These are phyloP conservation scores for Lerema accius DNA, from an alignment of 1,140 invertebrate genomes.

Conservation along the genomic window DNA sequence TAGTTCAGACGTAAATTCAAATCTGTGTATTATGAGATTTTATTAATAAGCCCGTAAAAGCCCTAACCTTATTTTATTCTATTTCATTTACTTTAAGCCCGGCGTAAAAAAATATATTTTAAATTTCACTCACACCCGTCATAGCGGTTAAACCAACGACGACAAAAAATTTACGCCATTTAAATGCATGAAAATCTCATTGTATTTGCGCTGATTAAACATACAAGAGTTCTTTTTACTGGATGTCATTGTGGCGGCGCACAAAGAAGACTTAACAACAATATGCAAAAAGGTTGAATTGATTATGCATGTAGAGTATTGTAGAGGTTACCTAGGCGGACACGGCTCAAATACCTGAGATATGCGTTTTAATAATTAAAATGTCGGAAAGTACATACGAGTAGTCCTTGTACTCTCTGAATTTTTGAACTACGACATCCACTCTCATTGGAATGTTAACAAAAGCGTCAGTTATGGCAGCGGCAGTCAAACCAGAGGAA, in stretches of 20 bases:
- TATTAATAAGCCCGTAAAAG: too few species aligned
- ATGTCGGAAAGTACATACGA: slow-evolving; percentile 16
- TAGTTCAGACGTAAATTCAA: too few species aligned
- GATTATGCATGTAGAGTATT: slow-evolving; percentile 35
- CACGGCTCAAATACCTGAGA: slow-evolving; percentile 27
- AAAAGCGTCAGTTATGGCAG: background rate
- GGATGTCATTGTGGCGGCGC: slow-evolving; percentile 16
- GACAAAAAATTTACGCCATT: slow-evolving; percentile 10
- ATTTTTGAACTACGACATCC: slow-evolving; percentile 23
- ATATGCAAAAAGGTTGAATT: slow-evolving; percentile 33
- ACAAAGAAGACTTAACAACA: slow-evolving; percentile 22
- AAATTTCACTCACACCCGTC: too few species aligned
- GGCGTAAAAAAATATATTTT: too few species aligned
- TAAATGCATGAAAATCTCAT: slow-evolving; percentile 24
- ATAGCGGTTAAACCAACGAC: too few species aligned
- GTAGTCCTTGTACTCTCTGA: slow-evolving; percentile 2
- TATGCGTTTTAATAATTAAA: slow-evolving; percentile 34
- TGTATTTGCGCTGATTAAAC: slow-evolving; percentile 11
- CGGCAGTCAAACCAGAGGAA: slow-evolving; percentile 9
- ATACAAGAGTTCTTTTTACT: slow-evolving; percentile 26
- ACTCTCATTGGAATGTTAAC: slow-evolving; percentile 14
- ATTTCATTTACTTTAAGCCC: too few species aligned
- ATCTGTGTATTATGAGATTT: too few species aligned
- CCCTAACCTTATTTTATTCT: too few species aligned
- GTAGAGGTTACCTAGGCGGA: slow-evolving; percentile 27